Percentiles rank a stretch among this genome's conserved stretches.
Conservation (phyloP, 2,113 vertebrate genomes). For the Mungos mungo region DNA sequence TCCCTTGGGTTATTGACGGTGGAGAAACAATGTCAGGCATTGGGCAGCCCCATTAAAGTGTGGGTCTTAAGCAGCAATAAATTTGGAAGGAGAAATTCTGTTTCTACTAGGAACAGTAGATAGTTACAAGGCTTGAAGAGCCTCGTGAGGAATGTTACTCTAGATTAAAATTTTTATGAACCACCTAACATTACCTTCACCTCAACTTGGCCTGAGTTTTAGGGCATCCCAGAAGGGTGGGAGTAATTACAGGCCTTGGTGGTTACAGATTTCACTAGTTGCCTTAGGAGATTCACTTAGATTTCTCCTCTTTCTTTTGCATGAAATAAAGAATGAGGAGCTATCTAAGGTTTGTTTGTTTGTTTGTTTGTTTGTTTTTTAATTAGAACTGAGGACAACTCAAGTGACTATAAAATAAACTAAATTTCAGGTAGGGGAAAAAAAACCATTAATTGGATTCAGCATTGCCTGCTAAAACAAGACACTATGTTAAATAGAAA, state of each 20-base stretch:
- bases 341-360: neutral
- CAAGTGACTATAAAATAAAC: neutral
- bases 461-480: neutral
- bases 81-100: neutral
- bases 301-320: neutral
- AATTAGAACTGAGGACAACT: neutral
- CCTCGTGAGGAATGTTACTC: neutral
- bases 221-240: neutral
- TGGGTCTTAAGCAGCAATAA: neutral
- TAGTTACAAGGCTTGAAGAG: neutral
- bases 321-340: neutral
- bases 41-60: neutral
- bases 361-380: neutral
- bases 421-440: neutral
- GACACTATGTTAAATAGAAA: neutral
- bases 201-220: neutral
- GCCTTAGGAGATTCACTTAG: neutral
- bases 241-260: neutral
- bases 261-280: neutral
- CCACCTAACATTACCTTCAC: neutral
- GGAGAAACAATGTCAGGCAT: neutral
- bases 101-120: neutral
- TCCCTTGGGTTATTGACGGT: neutral
- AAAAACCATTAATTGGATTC: neutral
- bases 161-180: neutral